These are phyloP conservation scores for Malacoctenus gilli DNA, from an alignment of 2,797 vertebrate species.

Conservation along the genomic window DNA sequence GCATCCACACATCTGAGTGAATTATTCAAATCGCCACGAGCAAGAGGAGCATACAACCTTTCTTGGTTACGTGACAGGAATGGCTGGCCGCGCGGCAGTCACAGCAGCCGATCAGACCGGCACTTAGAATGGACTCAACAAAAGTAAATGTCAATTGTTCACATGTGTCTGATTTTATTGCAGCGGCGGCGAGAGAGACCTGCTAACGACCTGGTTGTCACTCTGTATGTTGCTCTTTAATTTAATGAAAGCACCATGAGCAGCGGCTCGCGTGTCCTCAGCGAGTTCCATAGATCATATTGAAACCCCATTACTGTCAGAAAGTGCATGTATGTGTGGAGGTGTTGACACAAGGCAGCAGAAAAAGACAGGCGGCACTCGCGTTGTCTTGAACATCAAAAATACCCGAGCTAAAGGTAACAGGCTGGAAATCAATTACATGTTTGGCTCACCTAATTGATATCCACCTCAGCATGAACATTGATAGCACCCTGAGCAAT, in stretches of 20 bases:
- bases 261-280: conserved; percentile 36
- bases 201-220: conserved; percentile 54
- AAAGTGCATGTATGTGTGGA: conserved; percentile 60
- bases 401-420: conserved; percentile 74
- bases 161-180: conserved; percentile 62
- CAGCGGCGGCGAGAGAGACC: conserved; percentile 48
- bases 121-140: conserved; percentile 37
- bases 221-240: conserved; percentile 1
- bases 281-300: conserved; percentile 62
- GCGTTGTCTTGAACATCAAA: conserved; percentile 58
- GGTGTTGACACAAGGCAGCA: conserved; percentile 60
- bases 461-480: conserved; percentile 77
- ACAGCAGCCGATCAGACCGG: conserved; percentile 36
- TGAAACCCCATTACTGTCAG: conserved; percentile 48
- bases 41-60: conserved; percentile 55
- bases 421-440: conserved; percentile 84
- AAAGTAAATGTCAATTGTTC: conserved; percentile 63
- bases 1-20: conserved; percentile 70
- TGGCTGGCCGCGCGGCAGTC: conserved; percentile 37
- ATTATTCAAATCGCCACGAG: conserved; percentile 78
- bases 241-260: conserved; percentile 62
- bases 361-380: conserved; percentile 46
- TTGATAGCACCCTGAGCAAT: conserved; percentile 68
- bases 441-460: conserved; percentile 80
- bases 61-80: conserved; percentile 51